Evolutionary conservation across 30 jellyfish, hydroid and myxozoan species (phyloP), one percentile per base, ranked within the genome.

Genomic region (Catostylus mosaicus): DNA sequence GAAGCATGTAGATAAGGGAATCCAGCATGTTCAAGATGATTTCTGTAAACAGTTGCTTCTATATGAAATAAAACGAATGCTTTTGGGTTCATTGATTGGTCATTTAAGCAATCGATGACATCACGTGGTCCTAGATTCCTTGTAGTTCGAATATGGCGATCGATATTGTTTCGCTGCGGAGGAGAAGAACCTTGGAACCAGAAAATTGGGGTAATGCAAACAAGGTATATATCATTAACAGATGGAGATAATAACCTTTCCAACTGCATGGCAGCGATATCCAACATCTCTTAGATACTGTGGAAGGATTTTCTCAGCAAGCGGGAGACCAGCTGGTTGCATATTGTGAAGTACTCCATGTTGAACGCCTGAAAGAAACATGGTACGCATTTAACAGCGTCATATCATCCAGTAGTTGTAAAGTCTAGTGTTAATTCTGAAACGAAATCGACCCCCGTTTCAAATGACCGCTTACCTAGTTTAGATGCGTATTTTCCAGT

Each of bases 401-500:
- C n/a, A n/a, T n/a, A n/a, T n/a, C n/a, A n/a, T n/a, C n/a, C n/a
- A n/a, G n/a, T n/a, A n/a, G n/a, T n/a, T n/a, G n/a, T n/a, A n/a
- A n/a, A n/a, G n/a, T n/a, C n/a, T n/a, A n/a, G n/a, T n/a, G n/a
- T n/a, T n/a, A n/a, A n/a, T n/a, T n/a, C n/a, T n/a, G n/a, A n/a
- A n/a, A n/a, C n/a, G n/a, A n/a, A n/a, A n/a, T n/a, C n/a, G n/a
- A n/a, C n/a, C n/a, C n/a, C n/a, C n/a, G n/a, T n/a, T n/a, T n/a
- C n/a, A n/a, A n/a, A n/a, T n/a, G n/a, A n/a, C 11, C 1, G n/a
- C 95, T 54, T 57, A 95, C 99, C 99, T 57, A 89, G 45, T 24
- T 82, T 80, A 20, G 95, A 54, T 30, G 97, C 99, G 67, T 95
- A 95, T 90, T 95, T 89, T 32, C 99, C 99, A 0, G 99, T 95